These are phyloP conservation scores for Spicauda simplicius DNA, from an alignment of 2,888 invertebrate genomes.

Conservation along the genomic window DNA sequence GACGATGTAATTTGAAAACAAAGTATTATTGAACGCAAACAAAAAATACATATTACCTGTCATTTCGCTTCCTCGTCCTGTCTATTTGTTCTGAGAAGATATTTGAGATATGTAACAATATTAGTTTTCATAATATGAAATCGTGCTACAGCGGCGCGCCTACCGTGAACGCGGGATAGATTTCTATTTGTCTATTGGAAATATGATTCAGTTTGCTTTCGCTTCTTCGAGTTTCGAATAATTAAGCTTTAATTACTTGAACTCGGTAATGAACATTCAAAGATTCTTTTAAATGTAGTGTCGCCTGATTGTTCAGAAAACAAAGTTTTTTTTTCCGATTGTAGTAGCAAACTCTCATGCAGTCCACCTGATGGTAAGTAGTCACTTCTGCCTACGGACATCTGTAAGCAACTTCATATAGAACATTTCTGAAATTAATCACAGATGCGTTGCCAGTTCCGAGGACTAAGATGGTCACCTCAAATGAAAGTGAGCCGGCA, in stretches of 20 bases:
- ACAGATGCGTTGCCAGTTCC: too few species aligned
- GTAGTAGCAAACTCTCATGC: too few species aligned
- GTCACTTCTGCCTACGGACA: too few species aligned
- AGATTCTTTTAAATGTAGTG: slow-evolving; percentile 7
- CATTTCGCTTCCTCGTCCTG: slow-evolving; percentile 13
- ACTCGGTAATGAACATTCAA: slow-evolving; percentile 8
- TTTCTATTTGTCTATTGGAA: slow-evolving; percentile 74
- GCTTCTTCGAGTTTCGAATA: slow-evolving; percentile 35
- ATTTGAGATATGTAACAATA: slow-evolving; percentile 65
- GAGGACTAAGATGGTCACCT: too few species aligned
- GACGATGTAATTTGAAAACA: slow-evolving; percentile 5
- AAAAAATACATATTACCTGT: slow-evolving; percentile 14
- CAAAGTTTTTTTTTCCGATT: not conserved
- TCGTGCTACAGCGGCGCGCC: slow-evolving; percentile 51
- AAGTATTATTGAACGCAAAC: slow-evolving; percentile 11
- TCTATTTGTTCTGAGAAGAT: slow-evolving; percentile 42
- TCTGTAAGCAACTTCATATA: too few species aligned
- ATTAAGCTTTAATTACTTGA: slow-evolving; percentile 24
- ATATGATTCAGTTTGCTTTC: slow-evolving; percentile 59
- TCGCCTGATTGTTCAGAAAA: not conserved
- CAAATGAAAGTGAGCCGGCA: too few species aligned
- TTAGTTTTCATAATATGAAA: slow-evolving; percentile 68
- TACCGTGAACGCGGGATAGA: slow-evolving; percentile 61
- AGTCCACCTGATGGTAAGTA: too few species aligned
- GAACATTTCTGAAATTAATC: too few species aligned